Conservation (phyloP, 2,797 vertebrate species). For the Premnoplex brunnescens region DNA sequence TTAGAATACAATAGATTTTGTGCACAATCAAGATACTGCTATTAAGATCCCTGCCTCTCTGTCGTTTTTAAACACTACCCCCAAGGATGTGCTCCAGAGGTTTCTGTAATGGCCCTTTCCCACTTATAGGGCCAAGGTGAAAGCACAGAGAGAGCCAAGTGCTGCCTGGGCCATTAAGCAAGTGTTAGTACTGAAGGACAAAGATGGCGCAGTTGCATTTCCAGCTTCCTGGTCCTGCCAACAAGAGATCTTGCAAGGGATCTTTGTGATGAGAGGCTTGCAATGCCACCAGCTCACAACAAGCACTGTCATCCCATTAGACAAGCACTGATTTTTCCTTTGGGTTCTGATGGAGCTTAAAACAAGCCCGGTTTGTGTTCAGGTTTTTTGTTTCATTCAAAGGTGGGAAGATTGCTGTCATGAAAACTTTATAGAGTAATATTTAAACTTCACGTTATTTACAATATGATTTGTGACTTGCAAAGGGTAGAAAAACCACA, state of each 20-base stretch:
- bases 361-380: background rate
- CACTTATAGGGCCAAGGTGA: fast-evolving
- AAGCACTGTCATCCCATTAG: background rate
- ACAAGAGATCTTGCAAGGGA: background rate
- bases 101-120: background rate
- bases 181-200: background rate
- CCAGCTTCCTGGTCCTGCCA: background rate
- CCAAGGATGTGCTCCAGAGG: background rate
- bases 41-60: background rate
- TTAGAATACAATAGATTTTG: background rate
- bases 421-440: background rate
- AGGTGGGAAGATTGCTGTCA: background rate
- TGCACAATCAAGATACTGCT: background rate
- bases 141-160: background rate
- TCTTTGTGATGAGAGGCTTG: background rate
- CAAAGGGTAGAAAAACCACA: background rate
- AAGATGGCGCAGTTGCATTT: fast-evolving
- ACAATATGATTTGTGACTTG: background rate
- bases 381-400: background rate
- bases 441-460: background rate
- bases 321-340: background rate
- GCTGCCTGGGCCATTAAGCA: background rate
- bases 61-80: background rate
- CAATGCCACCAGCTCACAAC: background rate
- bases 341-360: background rate